Evolutionary conservation across 2,797 vertebrate species (phyloP), one percentile per base, ranked within the genome.

Genomic region (Brachyrhaphis roseni): DNA sequence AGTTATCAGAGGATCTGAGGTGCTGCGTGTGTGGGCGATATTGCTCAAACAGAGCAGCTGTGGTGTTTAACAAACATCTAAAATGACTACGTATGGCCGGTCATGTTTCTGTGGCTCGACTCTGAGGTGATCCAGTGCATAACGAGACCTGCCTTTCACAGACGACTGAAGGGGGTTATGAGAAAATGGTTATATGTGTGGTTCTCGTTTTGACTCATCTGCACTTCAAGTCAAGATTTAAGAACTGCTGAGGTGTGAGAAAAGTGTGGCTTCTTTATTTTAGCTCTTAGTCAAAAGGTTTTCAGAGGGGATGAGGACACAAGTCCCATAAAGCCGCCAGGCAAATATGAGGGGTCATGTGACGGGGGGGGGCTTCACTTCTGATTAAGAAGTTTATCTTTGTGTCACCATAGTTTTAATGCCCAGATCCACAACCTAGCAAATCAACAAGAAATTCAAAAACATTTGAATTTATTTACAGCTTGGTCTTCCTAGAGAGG

Each of bases 131-230:
- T 90, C 72, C 80, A 76, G 80, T 74, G 43, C 84, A 87, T 49
- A 76, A 76, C 73, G 62, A 81, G 47, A 88, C 79, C 74, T 39
- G 84, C 80, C 84, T 91, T 86, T 91, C 84, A 76, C 89, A 92
- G 77, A 82, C 74, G 39, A 77, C 84, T 78, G 86, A 78, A 77
- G 74, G 68, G 80, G 47, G 85, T 88, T 88, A 92, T 89, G 92
- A 91, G 90, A 93, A 94, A 90, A 90, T 82, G 87, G 86, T 88
- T 87, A 78, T 77, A 75, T 82, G 83, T 90, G 89, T 70, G 86
- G 90, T 90, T 94, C 91, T 86, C 84, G 55, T 62, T 92, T 85
- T 94, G 90, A 94, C 87, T 94, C 92, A 91, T 88, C 79, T 68
- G 74, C 79, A 84, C 85, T 91, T 90, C 84, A 86, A 88, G 88